Conservation (phyloP, 1,140 invertebrate genomes). For the Zaprionus ornatus region DNA sequence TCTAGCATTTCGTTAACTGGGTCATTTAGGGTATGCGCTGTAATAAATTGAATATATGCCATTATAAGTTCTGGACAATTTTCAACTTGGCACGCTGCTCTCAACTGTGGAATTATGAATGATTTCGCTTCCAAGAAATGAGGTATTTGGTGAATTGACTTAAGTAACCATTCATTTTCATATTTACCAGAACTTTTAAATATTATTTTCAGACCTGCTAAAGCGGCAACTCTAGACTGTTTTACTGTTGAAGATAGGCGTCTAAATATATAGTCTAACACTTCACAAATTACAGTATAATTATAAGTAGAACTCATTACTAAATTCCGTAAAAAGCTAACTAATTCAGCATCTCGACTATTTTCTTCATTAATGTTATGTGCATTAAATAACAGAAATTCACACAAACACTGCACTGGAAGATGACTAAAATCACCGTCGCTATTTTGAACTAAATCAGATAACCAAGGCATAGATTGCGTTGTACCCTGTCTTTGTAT, state of each 20-base stretch:
- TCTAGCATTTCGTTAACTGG: slow-evolving; percentile 87
- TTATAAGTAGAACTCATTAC: slow-evolving; percentile 87
- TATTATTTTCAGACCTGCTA: slow-evolving; percentile 87
- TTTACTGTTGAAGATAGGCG: slow-evolving; percentile 93
- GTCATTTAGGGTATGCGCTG: slow-evolving; percentile 89
- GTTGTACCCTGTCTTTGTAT: slow-evolving; percentile 94
- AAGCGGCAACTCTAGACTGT: slow-evolving; percentile 90
- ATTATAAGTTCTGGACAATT: slow-evolving; percentile 93
- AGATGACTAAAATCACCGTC: slow-evolving; percentile 87
- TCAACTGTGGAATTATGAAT: slow-evolving; percentile 88
- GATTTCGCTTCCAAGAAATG: slow-evolving; percentile 89
- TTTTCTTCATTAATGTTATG: slow-evolving; percentile 78
- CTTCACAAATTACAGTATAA: slow-evolving; percentile 88
- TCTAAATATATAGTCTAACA: slow-evolving; percentile 96
- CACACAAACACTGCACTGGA: slow-evolving; percentile 97
- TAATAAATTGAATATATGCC: slow-evolving; percentile 94
- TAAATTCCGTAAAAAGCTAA: slow-evolving; percentile 90
- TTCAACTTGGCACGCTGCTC: slow-evolving; percentile 95
- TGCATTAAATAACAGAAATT: slow-evolving; percentile 93
- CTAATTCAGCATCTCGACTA: slow-evolving; percentile 87
- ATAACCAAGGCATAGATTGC: slow-evolving; percentile 98
- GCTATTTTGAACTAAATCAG: slow-evolving; percentile 96
- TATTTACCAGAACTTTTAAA: slow-evolving; percentile 81
- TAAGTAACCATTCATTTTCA: slow-evolving; percentile 89
- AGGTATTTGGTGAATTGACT: slow-evolving; percentile 89